These are phyloP conservation scores for Lophochroa leadbeateri DNA, from an alignment of 2,113 vertebrate species.

Conservation along the genomic window DNA sequence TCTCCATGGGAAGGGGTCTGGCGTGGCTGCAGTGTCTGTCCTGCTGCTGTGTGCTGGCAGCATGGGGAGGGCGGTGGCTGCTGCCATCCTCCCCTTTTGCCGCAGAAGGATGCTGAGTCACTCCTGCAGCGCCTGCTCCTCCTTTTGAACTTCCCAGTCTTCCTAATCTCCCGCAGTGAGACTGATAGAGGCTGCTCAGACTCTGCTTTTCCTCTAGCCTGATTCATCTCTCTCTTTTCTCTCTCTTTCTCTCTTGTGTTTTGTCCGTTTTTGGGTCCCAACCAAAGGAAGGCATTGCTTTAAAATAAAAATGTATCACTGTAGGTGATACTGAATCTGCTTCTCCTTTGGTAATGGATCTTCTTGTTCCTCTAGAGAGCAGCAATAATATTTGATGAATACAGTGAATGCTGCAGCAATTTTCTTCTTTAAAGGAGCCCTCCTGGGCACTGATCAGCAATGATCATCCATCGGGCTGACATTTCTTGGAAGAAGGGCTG, in stretches of 20 bases:
- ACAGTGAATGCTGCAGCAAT: constrained; percentile 1
- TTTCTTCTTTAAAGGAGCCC: neutral
- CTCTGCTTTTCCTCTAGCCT: neutral
- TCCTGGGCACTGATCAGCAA: constrained; percentile 26
- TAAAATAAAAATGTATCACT: neutral
- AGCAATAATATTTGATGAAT: neutral
- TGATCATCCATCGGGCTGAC: neutral
- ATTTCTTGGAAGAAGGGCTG: constrained; percentile 27
- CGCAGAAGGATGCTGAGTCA: constrained; percentile 64
- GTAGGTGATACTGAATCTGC: neutral
- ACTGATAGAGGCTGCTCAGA: neutral
- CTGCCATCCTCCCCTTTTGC: neutral
- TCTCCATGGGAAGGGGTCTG: neutral
- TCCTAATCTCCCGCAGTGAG: neutral
- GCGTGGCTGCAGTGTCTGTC: neutral
- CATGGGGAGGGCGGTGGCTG: neutral
- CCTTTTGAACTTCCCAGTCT: neutral
- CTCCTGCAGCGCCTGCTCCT: constrained; percentile 21
- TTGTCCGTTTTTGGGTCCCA: neutral
- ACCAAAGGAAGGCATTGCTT: neutral
- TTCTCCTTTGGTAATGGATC: neutral
- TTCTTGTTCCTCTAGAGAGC: neutral
- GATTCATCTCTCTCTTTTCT: neutral
- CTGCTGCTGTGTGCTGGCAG: neutral
- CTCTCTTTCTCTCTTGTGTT: rapidly evolving